A percentile compares a stretch with the other conserved stretches of the same genome.
phyloP scores from a whole-genome alignment of 2,113 vertebrate genomes.

The Gorilla gorilla region DNA sequence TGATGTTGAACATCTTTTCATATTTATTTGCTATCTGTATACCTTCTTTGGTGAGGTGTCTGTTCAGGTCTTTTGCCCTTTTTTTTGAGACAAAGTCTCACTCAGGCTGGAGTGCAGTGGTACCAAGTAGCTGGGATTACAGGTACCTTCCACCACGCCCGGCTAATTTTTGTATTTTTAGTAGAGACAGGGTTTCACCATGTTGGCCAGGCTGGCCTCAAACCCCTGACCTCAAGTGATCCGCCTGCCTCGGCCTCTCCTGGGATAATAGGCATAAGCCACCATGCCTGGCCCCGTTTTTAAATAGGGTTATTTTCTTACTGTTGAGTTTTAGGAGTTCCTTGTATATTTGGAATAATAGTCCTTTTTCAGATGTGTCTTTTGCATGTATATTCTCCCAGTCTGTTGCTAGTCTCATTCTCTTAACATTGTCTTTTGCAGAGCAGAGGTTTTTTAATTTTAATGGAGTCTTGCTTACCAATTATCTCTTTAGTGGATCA shows the following conservation, averaged over 20 bases:
- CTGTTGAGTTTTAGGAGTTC: neutral
- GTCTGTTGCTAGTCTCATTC: neutral
- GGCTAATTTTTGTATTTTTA: neutral
- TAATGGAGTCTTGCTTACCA: neutral
- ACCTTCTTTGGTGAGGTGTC: neutral
- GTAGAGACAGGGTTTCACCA: neutral
- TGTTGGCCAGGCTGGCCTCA: neutral
- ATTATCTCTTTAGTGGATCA: neutral
- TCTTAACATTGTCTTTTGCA: neutral
- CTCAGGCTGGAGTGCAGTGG: neutral
- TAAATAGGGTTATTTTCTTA: neutral
- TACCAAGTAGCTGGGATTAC: neutral
- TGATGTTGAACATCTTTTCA: neutral
- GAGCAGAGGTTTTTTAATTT: neutral
- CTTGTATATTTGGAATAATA: neutral
- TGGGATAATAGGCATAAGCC: neutral
- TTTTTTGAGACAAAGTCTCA: neutral
- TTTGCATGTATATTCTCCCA: neutral
- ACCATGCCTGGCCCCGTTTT: neutral
- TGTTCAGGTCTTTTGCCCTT: neutral
- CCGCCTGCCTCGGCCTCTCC: neutral
- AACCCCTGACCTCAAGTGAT: neutral
- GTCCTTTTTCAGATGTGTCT: neutral
- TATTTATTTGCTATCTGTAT: neutral
- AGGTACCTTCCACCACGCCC: accelerated